Percentiles rank a stretch among this genome's conserved stretches.
phyloP scores from a whole-genome alignment of 2,797 vertebrate species.

The Aphelocoma californica region DNA sequence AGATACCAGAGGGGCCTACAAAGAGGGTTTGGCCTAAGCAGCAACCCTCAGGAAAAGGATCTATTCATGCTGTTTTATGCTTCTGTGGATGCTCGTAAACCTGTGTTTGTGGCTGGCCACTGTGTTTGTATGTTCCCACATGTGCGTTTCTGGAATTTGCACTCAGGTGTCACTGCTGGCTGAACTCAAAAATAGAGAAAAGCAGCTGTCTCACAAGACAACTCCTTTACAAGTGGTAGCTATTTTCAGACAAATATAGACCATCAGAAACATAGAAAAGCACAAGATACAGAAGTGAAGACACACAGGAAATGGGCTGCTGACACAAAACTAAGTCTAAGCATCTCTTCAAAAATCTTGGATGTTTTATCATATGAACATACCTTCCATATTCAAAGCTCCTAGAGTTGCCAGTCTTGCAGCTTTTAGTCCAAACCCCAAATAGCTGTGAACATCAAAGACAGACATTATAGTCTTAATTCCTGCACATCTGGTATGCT shows the following conservation, averaged over 20 bases:
- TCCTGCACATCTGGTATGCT: neutral
- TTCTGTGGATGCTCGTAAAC: neutral
- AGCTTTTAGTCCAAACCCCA: constrained; percentile 93
- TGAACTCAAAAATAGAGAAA: neutral
- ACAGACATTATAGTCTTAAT: neutral
- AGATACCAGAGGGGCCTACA: neutral
- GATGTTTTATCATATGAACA: neutral
- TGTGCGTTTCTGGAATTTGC: neutral
- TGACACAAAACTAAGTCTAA: neutral
- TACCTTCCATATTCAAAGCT: constrained; percentile 90
- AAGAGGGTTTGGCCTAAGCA: neutral
- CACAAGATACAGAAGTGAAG: neutral
- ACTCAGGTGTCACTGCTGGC: neutral
- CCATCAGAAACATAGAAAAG: neutral
- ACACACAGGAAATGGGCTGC: neutral
- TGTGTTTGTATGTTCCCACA: neutral
- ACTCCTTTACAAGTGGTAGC: neutral
- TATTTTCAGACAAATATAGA: neutral
- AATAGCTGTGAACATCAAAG: constrained; percentile 81
- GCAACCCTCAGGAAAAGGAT: neutral
- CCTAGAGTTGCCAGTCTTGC: constrained; percentile 91
- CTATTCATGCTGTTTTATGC: neutral
- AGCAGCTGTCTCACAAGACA: neutral
- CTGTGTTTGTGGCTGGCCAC: neutral
- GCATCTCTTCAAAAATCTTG: neutral